These are phyloP conservation scores for Luscinia megarhynchos DNA, from an alignment of 2,797 vertebrate genomes.

Conservation along the genomic window DNA sequence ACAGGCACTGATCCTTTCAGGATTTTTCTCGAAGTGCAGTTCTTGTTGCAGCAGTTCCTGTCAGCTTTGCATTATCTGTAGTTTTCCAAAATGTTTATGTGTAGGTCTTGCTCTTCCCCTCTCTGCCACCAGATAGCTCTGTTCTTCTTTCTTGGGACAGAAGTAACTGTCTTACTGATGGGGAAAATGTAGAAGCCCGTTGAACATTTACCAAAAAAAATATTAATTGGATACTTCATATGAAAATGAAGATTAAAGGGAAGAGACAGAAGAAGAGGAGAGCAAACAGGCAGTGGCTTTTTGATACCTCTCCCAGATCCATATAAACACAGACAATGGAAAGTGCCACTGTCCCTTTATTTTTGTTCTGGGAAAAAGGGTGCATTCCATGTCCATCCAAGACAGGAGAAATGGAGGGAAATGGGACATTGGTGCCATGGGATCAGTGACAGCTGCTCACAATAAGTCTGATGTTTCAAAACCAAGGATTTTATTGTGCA, in stretches of 20 bases:
- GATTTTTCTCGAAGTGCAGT: not conserved
- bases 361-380: not conserved
- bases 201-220: not conserved
- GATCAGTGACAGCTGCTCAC: not conserved
- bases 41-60: not conserved
- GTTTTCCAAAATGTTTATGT: not conserved
- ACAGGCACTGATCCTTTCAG: not conserved
- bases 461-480: not conserved
- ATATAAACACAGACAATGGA: not conserved
- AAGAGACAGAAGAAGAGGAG: not conserved
- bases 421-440: not conserved
- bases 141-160: not conserved
- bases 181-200: not conserved
- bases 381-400: not conserved
- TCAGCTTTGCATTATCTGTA: not conserved
- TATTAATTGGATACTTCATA: not conserved
- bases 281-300: not conserved
- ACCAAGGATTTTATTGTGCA: not conserved
- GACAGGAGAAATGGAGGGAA: not conserved
- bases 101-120: not conserved
- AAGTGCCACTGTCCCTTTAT: not conserved
- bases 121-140: slow-evolving; percentile 26
- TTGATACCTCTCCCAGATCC: not conserved
- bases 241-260: not conserved
- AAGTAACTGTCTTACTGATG: not conserved